A percentile compares a stretch with the other conserved stretches of the same genome.
These are phyloP conservation scores for Emydoidea blandingii DNA, from an alignment of 2,797 vertebrate species.

Conservation along the genomic window DNA sequence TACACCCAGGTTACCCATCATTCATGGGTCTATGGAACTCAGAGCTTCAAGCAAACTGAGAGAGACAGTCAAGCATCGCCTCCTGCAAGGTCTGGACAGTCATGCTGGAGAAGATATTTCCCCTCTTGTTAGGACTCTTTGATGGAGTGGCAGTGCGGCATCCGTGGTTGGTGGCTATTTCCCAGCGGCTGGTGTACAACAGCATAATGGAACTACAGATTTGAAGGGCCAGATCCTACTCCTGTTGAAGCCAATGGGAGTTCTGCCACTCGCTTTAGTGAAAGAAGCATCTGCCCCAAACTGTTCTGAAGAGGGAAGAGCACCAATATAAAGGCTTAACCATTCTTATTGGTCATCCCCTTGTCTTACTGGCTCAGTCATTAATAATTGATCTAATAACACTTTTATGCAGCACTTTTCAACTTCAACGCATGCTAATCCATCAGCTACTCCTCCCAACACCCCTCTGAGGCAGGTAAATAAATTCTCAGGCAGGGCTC, in stretches of 20 bases:
- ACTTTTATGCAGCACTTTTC: neutral
- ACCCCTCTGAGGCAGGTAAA: neutral
- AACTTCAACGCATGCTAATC: neutral
- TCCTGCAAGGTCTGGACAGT: neutral
- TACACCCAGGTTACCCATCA: neutral
- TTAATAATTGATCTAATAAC: neutral
- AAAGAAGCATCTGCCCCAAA: accelerated
- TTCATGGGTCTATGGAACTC: neutral
- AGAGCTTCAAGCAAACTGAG: neutral
- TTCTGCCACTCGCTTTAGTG: neutral
- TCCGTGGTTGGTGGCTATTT: neutral
- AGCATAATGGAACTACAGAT: neutral
- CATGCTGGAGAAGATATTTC: neutral
- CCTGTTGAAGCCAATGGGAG: neutral
- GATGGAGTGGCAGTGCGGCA: neutral
- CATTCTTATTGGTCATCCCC: neutral
- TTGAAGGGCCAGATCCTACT: neutral
- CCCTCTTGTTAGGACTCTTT: neutral
- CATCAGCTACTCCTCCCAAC: neutral
- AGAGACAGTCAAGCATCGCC: neutral
- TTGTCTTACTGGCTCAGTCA: neutral
- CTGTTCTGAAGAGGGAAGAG: neutral
- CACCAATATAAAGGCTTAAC: neutral
- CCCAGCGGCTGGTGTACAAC: neutral
- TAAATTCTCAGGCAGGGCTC: neutral